These are phyloP conservation scores for Aegypius monachus DNA, from an alignment of 2,113 vertebrate species.

Conservation along the genomic window DNA sequence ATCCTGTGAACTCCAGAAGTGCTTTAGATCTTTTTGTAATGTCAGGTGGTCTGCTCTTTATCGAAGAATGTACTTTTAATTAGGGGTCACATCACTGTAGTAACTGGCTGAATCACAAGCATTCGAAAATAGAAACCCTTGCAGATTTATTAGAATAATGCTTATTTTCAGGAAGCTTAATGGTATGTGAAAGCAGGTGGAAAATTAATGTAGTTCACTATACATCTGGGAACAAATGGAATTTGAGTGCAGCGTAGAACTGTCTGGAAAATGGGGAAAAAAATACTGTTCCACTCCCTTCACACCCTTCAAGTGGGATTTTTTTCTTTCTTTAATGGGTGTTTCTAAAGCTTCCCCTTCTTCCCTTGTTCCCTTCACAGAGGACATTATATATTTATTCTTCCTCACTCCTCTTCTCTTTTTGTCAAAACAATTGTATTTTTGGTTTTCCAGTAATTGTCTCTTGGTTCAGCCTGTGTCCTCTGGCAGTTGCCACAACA, in stretches of 20 bases:
- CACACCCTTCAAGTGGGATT: neutral
- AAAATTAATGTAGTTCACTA: neutral
- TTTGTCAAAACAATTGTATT: neutral
- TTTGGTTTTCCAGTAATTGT: neutral
- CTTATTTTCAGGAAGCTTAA: conserved; percentile 17
- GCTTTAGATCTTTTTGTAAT: neutral
- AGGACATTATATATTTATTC: neutral
- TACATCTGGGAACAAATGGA: neutral
- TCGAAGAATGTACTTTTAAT: conserved; percentile 8
- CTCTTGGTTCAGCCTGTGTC: neutral
- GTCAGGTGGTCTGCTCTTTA: neutral
- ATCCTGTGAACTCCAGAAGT: neutral
- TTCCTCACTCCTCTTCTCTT: neutral
- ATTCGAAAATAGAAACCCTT: neutral
- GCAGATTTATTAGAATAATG: neutral
- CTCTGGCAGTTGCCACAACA: neutral
- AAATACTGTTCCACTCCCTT: neutral
- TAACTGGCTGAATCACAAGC: neutral
- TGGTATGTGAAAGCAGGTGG: neutral
- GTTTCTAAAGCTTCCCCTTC: neutral
- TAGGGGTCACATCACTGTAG: neutral
- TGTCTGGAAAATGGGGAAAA: neutral
- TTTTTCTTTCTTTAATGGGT: neutral
- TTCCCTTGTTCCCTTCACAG: neutral
- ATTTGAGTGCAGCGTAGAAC: neutral